Conservation (phyloP, 53 echinoderm and acorn worm species). For the Holothuria leucospilota region DNA sequence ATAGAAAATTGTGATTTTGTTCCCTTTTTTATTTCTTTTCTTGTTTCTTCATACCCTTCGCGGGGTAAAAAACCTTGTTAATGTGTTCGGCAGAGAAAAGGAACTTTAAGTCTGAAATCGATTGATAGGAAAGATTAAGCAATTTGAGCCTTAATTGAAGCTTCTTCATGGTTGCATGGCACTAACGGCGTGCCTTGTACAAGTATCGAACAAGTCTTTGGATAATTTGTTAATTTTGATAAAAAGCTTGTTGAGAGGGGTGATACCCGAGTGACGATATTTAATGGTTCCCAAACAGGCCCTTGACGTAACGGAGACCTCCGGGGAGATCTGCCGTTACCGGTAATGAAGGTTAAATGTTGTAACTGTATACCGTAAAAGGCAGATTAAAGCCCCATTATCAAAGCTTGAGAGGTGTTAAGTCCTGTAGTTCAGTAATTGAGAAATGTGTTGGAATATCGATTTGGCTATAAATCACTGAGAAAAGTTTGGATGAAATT, state of each 20-base stretch:
- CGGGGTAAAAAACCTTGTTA: conserved; percentile 32
- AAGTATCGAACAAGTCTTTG: conserved; percentile 33
- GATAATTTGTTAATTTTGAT: conserved; percentile 44
- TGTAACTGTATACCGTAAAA: conserved; percentile 36
- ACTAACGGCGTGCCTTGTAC: conserved; percentile 31
- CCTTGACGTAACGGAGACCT: conserved; percentile 35
- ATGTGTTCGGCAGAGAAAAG: conserved; percentile 33
- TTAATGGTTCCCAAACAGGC: conserved; percentile 37
- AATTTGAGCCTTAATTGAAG: conserved; percentile 45
- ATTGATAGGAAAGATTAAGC: conserved; percentile 35
- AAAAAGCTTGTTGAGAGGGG: conserved; percentile 31
- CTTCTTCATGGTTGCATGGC: conserved; percentile 16
- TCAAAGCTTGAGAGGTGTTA: conserved; percentile 26
- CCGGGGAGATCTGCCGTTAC: conserved; percentile 40
- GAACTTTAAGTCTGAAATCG: conserved; percentile 23
- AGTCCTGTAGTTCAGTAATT: not conserved
- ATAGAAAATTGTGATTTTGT: conserved; percentile 41
- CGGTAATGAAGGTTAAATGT: conserved; percentile 41
- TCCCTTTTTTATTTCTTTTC: conserved; percentile 28
- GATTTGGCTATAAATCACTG: not conserved
- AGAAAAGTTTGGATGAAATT: no score
- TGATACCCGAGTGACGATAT: conserved; percentile 33
- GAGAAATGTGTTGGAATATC: conserved; percentile 28
- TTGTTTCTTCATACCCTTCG: conserved; percentile 10
- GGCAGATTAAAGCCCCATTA: conserved; percentile 36